Conservation (phyloP, 1,140 invertebrate genomes). For the Eubasilissa regina region DNA sequence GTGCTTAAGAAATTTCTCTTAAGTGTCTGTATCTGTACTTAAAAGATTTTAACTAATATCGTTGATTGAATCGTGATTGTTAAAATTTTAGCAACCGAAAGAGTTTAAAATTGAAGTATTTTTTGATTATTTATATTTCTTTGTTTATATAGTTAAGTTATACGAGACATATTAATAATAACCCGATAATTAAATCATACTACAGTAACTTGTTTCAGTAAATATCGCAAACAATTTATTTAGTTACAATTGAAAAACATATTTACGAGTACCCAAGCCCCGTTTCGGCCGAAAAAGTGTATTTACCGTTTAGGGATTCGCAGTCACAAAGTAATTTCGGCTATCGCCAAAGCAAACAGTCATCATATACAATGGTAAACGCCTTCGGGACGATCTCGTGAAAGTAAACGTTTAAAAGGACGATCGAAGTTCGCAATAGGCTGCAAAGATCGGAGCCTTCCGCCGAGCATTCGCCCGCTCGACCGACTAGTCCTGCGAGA, state of each 20-base stretch:
- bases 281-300: background rate
- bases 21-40: no score
- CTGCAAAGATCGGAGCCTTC: conserved; percentile 43
- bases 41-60: no score
- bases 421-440: conserved; percentile 42
- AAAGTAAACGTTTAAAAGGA: conserved; percentile 41
- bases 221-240: background rate
- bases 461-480: conserved; percentile 2
- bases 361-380: conserved; percentile 34
- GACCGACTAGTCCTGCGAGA: conserved; percentile 35
- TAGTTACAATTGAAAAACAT: background rate
- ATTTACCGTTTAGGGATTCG: conserved; percentile 31
- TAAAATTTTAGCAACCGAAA: no score
- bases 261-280: background rate
- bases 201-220: no score
- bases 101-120: no score
- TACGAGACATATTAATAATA: no score
- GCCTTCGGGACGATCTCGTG: conserved; percentile 35
- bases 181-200: no score
- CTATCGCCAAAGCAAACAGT: conserved; percentile 29
- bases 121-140: no score
- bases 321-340: conserved; percentile 34
- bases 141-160: no score
- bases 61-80: no score
- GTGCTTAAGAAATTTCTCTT: no score